Conservation (phyloP, 2,113 vertebrate species). For the Petaurus breviceps region DNA sequence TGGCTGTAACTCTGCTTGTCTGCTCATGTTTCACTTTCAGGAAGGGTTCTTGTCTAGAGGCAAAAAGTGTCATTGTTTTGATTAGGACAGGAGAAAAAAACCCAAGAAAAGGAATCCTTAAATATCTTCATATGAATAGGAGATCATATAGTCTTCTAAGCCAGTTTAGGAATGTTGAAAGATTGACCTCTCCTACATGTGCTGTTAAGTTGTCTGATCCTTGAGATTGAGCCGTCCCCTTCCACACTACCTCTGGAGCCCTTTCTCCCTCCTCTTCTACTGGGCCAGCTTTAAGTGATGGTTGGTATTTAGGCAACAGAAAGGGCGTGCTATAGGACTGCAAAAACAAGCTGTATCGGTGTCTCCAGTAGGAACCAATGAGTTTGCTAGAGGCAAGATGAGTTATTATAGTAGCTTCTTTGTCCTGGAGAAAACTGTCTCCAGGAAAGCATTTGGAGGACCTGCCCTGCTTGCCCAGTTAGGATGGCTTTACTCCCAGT, state of each 20-base stretch:
- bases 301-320: constrained; percentile 37
- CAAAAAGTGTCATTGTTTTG: constrained; percentile 60
- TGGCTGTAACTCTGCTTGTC: constrained; percentile 34
- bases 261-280: not conserved
- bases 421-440: constrained; percentile 56
- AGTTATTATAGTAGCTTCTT: constrained; percentile 33
- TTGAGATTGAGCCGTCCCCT: not conserved
- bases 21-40: constrained; percentile 64
- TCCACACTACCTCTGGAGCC: not conserved
- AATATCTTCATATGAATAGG: not conserved
- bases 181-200: constrained; percentile 41
- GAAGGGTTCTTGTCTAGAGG: constrained; percentile 48
- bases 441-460: constrained; percentile 49
- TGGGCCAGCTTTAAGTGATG: not conserved
- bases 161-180: constrained; percentile 16
- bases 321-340: not conserved
- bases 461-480: not conserved
- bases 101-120: constrained; percentile 10
- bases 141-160: not conserved
- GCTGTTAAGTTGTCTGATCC: constrained; percentile 6
- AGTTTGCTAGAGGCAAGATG: constrained; percentile 54
- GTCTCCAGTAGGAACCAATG: constrained; percentile 31
- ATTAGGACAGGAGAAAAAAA: constrained; percentile 24
- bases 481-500: constrained; percentile 29
- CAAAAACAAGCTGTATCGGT: constrained; percentile 9